phyloP scores from a whole-genome alignment of 1,140 invertebrate species.

The Ceratoteleas bidentatus region DNA sequence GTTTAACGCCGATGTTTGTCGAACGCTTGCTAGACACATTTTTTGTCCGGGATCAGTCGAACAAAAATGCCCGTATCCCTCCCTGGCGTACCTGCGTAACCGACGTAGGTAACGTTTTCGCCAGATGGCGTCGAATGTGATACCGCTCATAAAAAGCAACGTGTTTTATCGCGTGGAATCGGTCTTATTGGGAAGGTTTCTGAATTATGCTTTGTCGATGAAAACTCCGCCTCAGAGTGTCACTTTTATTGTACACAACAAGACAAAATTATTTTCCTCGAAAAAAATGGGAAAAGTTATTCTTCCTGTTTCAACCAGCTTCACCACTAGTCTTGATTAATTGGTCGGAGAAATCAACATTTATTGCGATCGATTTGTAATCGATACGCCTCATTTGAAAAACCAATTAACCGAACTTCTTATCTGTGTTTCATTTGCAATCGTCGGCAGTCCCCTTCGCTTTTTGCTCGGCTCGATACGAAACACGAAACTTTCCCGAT shows the following conservation, averaged over 20 bases:
- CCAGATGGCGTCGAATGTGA: conserved; percentile 28
- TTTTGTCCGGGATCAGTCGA: conserved; percentile 6
- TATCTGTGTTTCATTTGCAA: background rate
- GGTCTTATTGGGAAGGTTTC: conserved; percentile 24
- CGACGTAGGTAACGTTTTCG: conserved; percentile 11
- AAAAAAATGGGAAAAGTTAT: background rate
- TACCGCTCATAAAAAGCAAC: conserved; percentile 17
- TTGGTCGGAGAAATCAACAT: background rate
- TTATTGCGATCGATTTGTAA: background rate
- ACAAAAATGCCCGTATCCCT: too few species aligned
- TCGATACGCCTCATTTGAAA: background rate
- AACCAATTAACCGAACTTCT: background rate
- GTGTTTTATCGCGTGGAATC: conserved; percentile 33
- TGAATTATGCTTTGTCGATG: conserved; percentile 19
- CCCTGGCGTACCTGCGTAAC: too few species aligned
- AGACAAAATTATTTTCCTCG: background rate
- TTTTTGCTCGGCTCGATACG: background rate
- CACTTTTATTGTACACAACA: conserved; percentile 14
- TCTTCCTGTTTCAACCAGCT: too few species aligned
- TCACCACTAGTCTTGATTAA: background rate
- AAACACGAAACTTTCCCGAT: background rate
- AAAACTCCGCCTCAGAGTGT: conserved; percentile 1
- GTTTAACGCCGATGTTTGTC: conserved; percentile 17
- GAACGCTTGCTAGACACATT: conserved; percentile 20
- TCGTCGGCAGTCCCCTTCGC: too few species aligned